Conservation (phyloP, 1,140 invertebrate genomes). For the Paraescarpia echinospica region DNA sequence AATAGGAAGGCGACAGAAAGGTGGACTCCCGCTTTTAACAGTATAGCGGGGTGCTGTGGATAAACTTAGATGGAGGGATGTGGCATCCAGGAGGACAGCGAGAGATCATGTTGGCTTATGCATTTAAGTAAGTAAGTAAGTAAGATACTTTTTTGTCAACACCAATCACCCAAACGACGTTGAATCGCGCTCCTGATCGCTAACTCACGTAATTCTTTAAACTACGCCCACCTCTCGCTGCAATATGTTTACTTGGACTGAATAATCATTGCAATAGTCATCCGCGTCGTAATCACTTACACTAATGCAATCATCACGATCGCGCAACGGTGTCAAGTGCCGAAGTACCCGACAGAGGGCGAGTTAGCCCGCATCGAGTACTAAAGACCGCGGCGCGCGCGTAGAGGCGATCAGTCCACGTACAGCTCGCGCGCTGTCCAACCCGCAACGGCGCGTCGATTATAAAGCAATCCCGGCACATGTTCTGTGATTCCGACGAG, state of each 20-base stretch:
- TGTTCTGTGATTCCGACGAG: background rate
- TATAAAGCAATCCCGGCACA: background rate
- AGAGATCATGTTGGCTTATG: too few relatives aligned
- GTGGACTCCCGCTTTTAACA: too few relatives aligned
- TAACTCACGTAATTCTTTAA: background rate
- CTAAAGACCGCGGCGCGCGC: background rate
- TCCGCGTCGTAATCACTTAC: background rate
- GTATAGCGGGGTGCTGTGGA: too few relatives aligned
- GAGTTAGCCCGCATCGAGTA: background rate
- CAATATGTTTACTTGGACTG: background rate
- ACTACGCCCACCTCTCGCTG: background rate
- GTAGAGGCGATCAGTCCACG: background rate
- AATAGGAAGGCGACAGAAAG: too few relatives aligned
- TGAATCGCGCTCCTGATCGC: too few relatives aligned
- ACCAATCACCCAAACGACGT: too few relatives aligned
- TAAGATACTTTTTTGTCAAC: too few relatives aligned
- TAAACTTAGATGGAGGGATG: too few relatives aligned
- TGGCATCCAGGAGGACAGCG: too few relatives aligned
- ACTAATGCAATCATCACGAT: background rate
- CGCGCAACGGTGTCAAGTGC: background rate
- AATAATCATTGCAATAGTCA: background rate
- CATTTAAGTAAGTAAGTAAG: too few relatives aligned
- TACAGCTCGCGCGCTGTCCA: background rate
- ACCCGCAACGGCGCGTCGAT: background rate
- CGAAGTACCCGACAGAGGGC: background rate